Evolutionary conservation across 2,797 vertebrate genomes (phyloP), one percentile per base, ranked within the genome.

Genomic region (Parauchenoglanis punctatus): DNA sequence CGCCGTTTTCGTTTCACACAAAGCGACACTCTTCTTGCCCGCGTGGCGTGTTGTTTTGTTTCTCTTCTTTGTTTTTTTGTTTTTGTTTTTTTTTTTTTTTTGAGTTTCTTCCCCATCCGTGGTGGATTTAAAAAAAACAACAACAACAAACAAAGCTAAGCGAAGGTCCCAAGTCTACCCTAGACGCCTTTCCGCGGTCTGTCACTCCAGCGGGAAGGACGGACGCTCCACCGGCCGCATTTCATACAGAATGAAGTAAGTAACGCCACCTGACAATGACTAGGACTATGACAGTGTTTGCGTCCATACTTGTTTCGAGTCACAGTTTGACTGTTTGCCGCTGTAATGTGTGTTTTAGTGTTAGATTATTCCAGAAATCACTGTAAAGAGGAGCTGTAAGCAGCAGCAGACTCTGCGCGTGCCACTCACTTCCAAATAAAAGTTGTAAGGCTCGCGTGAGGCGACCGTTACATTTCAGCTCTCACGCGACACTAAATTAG

Each of bases 161-260:
- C 93, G 95, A 93, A 94, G 95, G 84, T 91, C 91, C 92, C 93
- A 95, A 95, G 94, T 95, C 94, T 92, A 92, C 93, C 92, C 89
- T 91, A 94, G 93, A 92, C 92, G 93, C 88, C 94, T 88, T 85
- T 80, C 61, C 86, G 90, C 89, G 83, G 93, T 92, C 92, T 92
- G 92, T 93, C 93, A 94, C 87, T 88, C 93, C 84, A 61, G 84
- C 61, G 75, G 91, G 92, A 93, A 93, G 94, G 94, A 94, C 91
- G 88, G 93, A 90, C 92, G 82, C 85, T 92, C 92, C 93, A 91
- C 86, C 90, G 83, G 92, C 89, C 89, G 89, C 93, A 92, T 93
- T 95, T 93, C 93, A 90, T 70, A 88, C 92, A 90, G 89, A 89
- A 94, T 92, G 94, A 96, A 96, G 96, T 96, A 96, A 96, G 95